Evolutionary conservation across 2,888 invertebrate species (phyloP), one percentile per base, ranked within the genome.

Genomic region (Drosophila eohydei): DNA sequence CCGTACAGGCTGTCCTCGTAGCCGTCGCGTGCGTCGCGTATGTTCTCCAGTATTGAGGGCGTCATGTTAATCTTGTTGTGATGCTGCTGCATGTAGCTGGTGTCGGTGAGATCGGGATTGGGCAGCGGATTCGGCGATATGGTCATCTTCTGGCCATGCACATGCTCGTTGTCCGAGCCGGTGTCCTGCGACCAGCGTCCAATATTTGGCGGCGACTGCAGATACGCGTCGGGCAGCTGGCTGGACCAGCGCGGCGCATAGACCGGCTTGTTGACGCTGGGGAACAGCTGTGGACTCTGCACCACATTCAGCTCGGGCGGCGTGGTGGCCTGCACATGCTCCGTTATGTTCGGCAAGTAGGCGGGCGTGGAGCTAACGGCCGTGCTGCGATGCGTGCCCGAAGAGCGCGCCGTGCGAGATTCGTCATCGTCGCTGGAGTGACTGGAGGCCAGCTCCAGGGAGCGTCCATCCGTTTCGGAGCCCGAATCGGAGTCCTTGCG

Each of bases 401-500:
- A 93, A 7, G 92, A 92, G 30, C 92, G 89, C 0, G 92, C 91
- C 0, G 92, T 92, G 14, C 93, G 81, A 21, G 95, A 95, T 88
- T 96, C 96, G 76, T 96, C 96, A 79, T 98, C 98, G 90, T 98
- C 98, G 54, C 98, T 98, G 11, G 98, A 98, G 93, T 98, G 98
- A 91, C 98, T 98, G 55, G 98, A 98, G 14, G 98, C 98, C 56
- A 98, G 94, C 88, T 98, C 98, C 70, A 98, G 94, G 86, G 97
- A 97, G 43, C 97, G 94, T 3, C 96, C 97, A 83, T 91, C 93
- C 4, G 96, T 96, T 58, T 97, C 97, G 0, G 97, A 96, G 86
- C 98, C 97, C 0, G 96, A 96, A 91, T 97, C 96, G 0, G 96
- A 95, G 77, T 95, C 95, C 85, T 95, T 95, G 9, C 95, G 89